A percentile compares a stretch with the other conserved stretches of the same genome.
Conservation (phyloP, 2,113 vertebrate genomes). For the Uria lomvia region DNA sequence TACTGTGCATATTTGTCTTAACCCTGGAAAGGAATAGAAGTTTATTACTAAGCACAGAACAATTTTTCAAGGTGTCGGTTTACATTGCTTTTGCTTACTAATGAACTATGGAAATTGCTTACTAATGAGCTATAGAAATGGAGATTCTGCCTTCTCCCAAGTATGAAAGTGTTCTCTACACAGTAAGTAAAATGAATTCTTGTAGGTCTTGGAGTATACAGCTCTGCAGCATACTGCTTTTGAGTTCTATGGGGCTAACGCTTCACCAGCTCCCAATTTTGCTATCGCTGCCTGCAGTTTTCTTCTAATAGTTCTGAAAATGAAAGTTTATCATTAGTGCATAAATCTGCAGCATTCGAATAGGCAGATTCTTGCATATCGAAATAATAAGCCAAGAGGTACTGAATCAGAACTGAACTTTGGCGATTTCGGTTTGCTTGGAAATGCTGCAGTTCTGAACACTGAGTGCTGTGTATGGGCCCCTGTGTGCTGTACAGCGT, state of each 20-base stretch:
- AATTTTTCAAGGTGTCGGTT: constrained; percentile 25
- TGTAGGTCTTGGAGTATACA: not conserved
- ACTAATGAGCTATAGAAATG: constrained; percentile 55
- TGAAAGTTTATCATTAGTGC: not conserved
- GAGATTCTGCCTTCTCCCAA: constrained; percentile 9
- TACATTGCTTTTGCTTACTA: constrained; percentile 49
- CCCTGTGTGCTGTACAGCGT: not conserved
- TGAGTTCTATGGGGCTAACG: not conserved
- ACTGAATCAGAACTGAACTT: not conserved
- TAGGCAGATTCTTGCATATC: not conserved
- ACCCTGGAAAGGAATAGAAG: not conserved
- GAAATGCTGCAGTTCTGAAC: not conserved
- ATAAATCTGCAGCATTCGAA: not conserved
- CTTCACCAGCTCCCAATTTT: not conserved
- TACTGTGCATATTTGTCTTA: constrained; percentile 41
- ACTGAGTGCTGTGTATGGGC: not conserved
- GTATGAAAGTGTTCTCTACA: not conserved
- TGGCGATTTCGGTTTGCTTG: not conserved
- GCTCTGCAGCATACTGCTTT: not conserved
- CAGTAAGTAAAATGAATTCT: not conserved
- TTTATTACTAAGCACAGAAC: constrained; percentile 36
- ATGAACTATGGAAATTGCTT: constrained; percentile 61
- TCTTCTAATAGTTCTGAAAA: not conserved
- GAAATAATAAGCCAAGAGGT: not conserved
- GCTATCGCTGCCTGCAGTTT: not conserved